A percentile compares a stretch with the other conserved stretches of the same genome.
Conservation (phyloP, 2,113 vertebrate genomes). For the Chamaea fasciata region DNA sequence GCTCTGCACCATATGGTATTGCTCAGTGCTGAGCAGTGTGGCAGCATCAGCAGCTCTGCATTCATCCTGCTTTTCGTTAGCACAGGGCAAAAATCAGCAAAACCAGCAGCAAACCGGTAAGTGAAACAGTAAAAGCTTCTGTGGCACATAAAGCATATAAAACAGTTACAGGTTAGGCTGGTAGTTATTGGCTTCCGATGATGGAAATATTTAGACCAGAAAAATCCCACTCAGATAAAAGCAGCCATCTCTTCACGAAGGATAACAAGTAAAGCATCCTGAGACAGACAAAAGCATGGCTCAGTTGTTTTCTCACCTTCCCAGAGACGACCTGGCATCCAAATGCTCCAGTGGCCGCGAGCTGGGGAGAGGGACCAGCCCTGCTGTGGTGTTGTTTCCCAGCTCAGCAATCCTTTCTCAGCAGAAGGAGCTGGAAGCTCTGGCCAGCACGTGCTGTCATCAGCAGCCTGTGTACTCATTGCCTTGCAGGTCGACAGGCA, state of each 20-base stretch:
- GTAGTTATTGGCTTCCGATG: neutral
- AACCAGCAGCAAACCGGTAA: neutral
- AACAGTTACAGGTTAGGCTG: neutral
- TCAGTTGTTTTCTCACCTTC: conserved; percentile 1
- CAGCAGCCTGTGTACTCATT: neutral
- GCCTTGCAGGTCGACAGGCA: neutral
- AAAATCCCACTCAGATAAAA: neutral
- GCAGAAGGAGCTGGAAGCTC: neutral
- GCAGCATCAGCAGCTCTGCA: neutral
- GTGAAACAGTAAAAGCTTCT: neutral
- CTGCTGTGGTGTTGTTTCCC: neutral
- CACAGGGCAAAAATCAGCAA: neutral
- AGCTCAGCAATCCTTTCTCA: neutral
- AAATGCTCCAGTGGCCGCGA: neutral
- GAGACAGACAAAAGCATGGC: neutral
- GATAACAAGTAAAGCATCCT: neutral
- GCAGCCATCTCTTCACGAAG: neutral
- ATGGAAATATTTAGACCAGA: neutral
- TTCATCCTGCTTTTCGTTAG: conserved; percentile 10
- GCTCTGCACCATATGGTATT: conserved; percentile 24
- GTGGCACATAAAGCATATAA: neutral
- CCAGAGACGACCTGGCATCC: neutral
- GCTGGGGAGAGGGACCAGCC: neutral
- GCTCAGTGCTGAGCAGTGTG: neutral
- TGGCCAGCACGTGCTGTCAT: neutral